phyloP scores from a whole-genome alignment of 1,140 invertebrate genomes.

The Cotesia vestalis region DNA sequence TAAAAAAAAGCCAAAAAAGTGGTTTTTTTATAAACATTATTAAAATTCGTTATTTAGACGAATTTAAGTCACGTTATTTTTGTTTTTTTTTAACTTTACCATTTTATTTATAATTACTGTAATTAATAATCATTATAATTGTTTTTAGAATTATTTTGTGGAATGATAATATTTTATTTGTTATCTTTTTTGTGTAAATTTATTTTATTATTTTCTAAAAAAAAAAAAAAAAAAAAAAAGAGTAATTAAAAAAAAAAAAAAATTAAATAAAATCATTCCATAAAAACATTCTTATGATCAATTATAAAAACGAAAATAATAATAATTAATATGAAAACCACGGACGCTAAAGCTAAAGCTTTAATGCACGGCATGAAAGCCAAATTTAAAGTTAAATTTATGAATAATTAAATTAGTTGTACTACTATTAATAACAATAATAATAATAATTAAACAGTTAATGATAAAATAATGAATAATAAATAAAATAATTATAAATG shows the following conservation, averaged over 20 bases:
- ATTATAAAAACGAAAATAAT: background rate
- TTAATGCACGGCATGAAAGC: slow-evolving; percentile 28
- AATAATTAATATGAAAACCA: slow-evolving; percentile 14
- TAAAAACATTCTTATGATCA: background rate
- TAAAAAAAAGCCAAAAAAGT: too few species aligned
- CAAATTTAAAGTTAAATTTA: slow-evolving; percentile 9
- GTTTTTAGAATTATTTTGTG: too few species aligned
- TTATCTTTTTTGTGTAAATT: too few species aligned
- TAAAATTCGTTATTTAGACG: too few species aligned
- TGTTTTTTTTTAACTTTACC: background rate
- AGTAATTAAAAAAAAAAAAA: too few species aligned
- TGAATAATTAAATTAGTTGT: background rate
- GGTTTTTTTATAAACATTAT: too few species aligned
- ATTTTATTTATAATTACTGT: slow-evolving; percentile 13
- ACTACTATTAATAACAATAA: background rate
- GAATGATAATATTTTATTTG: too few species aligned
- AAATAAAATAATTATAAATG: slow-evolving; percentile 9
- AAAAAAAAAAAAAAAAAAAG: too few species aligned
- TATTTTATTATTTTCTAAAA: too few species aligned
- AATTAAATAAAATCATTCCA: background rate
- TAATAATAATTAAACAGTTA: background rate
- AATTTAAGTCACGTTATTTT: too few species aligned
- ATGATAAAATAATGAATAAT: background rate
- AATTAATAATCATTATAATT: background rate
- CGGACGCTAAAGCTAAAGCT: slow-evolving; percentile 19